Evolutionary conservation across 1,140 invertebrate genomes (phyloP), one percentile per base, ranked within the genome.

Genomic region (Halyomorpha halys): DNA sequence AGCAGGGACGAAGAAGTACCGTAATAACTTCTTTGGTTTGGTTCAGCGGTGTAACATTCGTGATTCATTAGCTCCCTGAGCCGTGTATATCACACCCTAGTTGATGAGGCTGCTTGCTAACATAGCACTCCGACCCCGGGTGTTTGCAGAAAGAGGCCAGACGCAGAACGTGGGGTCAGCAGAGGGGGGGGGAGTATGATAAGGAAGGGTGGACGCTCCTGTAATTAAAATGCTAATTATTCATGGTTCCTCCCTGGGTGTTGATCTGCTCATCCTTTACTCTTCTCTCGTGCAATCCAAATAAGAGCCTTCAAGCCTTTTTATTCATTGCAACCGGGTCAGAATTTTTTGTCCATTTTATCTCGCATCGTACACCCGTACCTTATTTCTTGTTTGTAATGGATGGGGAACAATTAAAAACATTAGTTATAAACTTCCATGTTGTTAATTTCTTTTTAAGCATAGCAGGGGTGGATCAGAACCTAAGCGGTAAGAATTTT

Each of bases 221-320:
- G 53, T 56, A 56, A 56, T 56, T 56, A 56, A 56, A 23, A 25
- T 56, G 53, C 53, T 56, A 56, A 56, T 56, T 56, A 56, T 56
- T 56, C 53, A 56, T 56, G 53, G 53, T 16, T 23, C 14, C 19
- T 56, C 23, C 8, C 19, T 2, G 19, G 18, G 19, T 56, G 19
- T 56, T 56, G 19, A 56, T 25, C 53, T 23, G 53, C 53, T 56
- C 23, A 56, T 21, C 53, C 47, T 49, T 21, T 49, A 21, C 11
- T 15, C 53, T 25, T 56, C 53, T 15, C 23, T 9, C 23, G 4
- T 21, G 4, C 53, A 23, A 21, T 49, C 47, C 21, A 19, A 18
- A 18, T 49, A 49, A 14, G 6, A 49, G 5, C 47, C n/a, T 49
- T 49, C 47, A 6, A 49, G 11, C 47, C 6, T 18, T 49, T 49